Conservation (phyloP, 2,113 vertebrate species). For the Neofelis nebulosa region DNA sequence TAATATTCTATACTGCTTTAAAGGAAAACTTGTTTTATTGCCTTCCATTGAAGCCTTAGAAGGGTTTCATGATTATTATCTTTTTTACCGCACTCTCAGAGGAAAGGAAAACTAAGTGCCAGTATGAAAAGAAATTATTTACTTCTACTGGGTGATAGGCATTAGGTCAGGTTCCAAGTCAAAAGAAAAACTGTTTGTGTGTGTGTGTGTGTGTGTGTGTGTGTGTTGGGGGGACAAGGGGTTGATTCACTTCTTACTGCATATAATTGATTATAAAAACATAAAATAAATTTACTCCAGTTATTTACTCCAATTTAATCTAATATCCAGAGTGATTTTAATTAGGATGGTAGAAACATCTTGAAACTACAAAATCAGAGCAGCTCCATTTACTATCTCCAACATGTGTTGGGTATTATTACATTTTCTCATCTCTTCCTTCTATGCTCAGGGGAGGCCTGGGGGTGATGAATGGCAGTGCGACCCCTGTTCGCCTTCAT, state of each 20-base stretch:
- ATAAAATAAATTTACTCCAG: neutral
- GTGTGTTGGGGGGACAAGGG: fast-evolving
- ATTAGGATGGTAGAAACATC: conserved; percentile 31
- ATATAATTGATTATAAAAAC: conserved; percentile 1
- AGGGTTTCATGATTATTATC: neutral
- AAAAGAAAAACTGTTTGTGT: neutral
- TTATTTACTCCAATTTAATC: conserved; percentile 39
- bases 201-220: neutral
- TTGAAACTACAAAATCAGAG: conserved; percentile 56
- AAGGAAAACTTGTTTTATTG: conserved; percentile 1
- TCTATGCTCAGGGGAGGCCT: neutral
- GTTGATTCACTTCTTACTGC: neutral
- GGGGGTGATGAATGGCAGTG: conserved; percentile 56
- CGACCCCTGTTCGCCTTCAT: conserved; percentile 25
- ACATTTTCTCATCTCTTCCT: conserved; percentile 71
- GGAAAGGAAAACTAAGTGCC: neutral
- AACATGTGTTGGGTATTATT: conserved; percentile 62
- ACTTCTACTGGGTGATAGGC: neutral
- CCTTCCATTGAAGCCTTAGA: neutral
- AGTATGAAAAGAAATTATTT: neutral
- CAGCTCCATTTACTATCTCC: conserved; percentile 14
- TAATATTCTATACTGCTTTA: neutral
- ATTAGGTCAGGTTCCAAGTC: neutral
- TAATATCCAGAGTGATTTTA: conserved; percentile 48
- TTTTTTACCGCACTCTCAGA: conserved; percentile 34